Evolutionary conservation across 2,797 vertebrate genomes (phyloP), one percentile per base, ranked within the genome.

Genomic region (Neopelma chrysocephalum): DNA sequence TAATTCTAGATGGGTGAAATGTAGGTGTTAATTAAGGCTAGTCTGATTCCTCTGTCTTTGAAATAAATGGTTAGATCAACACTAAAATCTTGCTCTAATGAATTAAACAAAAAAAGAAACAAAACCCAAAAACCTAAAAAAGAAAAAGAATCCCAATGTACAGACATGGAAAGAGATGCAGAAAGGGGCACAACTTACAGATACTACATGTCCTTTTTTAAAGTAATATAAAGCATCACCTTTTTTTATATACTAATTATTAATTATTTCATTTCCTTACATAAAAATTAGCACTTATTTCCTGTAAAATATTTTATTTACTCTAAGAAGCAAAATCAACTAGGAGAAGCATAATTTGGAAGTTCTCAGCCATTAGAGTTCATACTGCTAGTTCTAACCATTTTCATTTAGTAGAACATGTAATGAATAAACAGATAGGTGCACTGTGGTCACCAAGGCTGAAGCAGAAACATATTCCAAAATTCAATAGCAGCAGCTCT

Each of bases 101-200:
- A 85, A 47, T 22, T 17, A 27, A 15, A 3, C 32, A 47, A 48
- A 43, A 0, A 32, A 34, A 14, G 3, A n/a, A 62, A 32, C 11
- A 61, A 56, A 64, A 14, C 4, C 2, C 27, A 43, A 48, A 79
- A 81, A 48, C 1, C 1, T 34, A 29, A 92, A 53, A 26, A 56
- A 40, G 9, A 9, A 27, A 27, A 13, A 88, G n/a, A 42, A 1
- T 0, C 6, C 3, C 12, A 15, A 72, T 50, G 15, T 20, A 83
- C 2, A 61, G 9, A 50, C 8, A 34, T 20, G 3, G 20, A 47
- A 27, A 65, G 22, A 57, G 6, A 29, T 36, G 27, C 10, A 75
- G 72, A 15, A 70, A 23, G 16, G 4, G 4, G 40, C 12, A 47
- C 0, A 0, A 75, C 11, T 73, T 29, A 36, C 4, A 80, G n/a